A percentile compares a stretch with the other conserved stretches of the same genome.
phyloP scores from a whole-genome alignment of 2,888 invertebrate genomes.

The Polia nebulosa region DNA sequence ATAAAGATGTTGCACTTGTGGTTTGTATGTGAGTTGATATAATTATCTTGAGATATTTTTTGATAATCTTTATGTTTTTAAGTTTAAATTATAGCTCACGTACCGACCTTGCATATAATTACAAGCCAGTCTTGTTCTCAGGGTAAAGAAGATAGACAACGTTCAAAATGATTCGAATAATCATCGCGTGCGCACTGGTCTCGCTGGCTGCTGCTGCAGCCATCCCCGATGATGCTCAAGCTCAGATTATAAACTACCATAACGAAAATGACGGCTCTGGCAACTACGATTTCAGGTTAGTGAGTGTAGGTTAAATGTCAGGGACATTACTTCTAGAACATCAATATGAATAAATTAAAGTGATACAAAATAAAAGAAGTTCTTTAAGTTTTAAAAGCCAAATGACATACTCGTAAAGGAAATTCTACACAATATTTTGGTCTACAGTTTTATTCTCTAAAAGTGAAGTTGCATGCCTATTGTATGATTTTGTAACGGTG shows the following conservation, averaged over 20 bases:
- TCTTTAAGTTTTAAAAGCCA: neutral
- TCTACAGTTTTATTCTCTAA: neutral
- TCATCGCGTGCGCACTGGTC: conserved; percentile 45
- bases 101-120: conserved; percentile 26
- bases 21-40: conserved; percentile 30
- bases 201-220: conserved; percentile 50
- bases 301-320: conserved; percentile 12
- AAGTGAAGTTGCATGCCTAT: neutral
- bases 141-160: conserved; percentile 15
- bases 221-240: conserved; percentile 61
- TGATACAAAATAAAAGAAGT: neutral
- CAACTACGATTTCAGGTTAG: conserved; percentile 72
- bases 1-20: conserved; percentile 26
- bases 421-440: neutral
- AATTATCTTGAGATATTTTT: conserved; percentile 22
- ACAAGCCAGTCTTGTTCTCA: conserved; percentile 24
- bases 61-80: conserved; percentile 8
- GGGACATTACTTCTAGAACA: neutral
- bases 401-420: neutral
- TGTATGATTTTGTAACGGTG: neutral
- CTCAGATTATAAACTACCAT: conserved; percentile 61
- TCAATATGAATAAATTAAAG: conserved; percentile 15
- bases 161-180: conserved; percentile 50
- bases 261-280: conserved; percentile 66
- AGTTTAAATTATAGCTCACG: conserved; percentile 27